Percentiles rank a stretch among this genome's conserved stretches.
Conservation (phyloP, 1,140 invertebrate genomes). For the Anastrepha obliqua region DNA sequence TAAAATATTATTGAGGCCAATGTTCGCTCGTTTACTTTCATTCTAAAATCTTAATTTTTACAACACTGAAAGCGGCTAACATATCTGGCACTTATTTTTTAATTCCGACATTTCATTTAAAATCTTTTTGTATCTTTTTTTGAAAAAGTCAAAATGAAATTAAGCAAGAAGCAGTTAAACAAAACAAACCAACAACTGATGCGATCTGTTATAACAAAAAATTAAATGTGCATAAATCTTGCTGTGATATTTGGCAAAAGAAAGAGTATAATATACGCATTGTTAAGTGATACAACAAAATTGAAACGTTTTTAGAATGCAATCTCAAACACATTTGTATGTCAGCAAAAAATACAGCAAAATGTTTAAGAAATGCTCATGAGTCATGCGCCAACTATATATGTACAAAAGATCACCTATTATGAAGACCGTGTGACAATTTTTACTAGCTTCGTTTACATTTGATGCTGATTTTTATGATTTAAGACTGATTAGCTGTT, state of each 20-base stretch:
- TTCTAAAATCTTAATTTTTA: background rate
- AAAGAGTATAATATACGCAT: background rate
- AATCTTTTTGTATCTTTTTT: background rate
- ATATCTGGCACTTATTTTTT: background rate
- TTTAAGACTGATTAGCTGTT: no score
- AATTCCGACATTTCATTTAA: background rate
- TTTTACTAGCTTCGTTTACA: no score
- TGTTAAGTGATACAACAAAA: no score
- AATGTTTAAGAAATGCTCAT: no score
- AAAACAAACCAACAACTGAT: background rate
- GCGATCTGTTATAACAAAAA: background rate
- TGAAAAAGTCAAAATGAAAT: background rate
- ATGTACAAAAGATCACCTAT: no score
- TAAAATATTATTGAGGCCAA: no score
- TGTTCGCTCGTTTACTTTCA: no score
- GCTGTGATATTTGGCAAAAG: background rate
- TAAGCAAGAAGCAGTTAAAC: background rate
- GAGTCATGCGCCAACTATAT: no score
- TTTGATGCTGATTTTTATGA: no score
- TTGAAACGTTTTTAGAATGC: no score
- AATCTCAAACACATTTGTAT: background rate
- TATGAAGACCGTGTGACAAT: no score
- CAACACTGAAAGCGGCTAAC: background rate
- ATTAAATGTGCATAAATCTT: slow-evolving; percentile 26
- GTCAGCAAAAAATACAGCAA: background rate